A percentile compares a stretch with the other conserved stretches of the same genome.
Evolutionary conservation across 2,113 vertebrate species (phyloP).

Genomic region (Oryzias melastigma): DNA sequence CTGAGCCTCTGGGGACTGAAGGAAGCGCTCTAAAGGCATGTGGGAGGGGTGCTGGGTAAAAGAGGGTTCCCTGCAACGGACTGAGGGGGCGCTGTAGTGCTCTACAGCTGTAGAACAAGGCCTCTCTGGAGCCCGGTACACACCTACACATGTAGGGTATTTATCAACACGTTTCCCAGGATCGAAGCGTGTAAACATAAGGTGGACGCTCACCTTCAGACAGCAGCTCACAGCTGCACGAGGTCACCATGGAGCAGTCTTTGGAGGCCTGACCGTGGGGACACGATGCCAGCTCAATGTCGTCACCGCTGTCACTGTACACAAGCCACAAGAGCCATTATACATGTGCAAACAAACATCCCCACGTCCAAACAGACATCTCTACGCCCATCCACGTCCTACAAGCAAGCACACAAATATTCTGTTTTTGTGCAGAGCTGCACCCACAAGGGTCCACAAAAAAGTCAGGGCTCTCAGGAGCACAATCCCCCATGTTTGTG

Average conservation of each 20-base stretch:
- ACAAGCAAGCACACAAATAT: constrained; percentile 50
- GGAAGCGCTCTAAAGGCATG: constrained; percentile 88
- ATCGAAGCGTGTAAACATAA: constrained; percentile 7
- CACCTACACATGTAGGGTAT: constrained; percentile 54
- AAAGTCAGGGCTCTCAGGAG: constrained; percentile 45
- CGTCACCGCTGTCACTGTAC: constrained; percentile 91
- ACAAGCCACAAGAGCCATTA: constrained; percentile 53
- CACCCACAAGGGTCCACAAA: constrained; percentile 21
- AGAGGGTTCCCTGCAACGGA: constrained; percentile 80
- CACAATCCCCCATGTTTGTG: constrained; percentile 44
- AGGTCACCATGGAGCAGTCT: constrained; percentile 80
- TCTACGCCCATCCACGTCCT: constrained; percentile 25
- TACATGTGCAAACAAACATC: constrained; percentile 44
- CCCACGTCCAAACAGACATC: constrained; percentile 17
- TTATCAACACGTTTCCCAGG: constrained; percentile 5
- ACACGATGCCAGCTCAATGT: constrained; percentile 89
- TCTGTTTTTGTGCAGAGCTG: constrained; percentile 54
- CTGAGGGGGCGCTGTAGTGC: constrained; percentile 73
- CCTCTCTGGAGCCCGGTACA: constrained; percentile 71
- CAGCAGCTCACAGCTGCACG: constrained; percentile 94
- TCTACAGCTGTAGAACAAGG: constrained; percentile 63
- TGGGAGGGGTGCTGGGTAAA: constrained; percentile 84
- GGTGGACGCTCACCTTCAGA: constrained; percentile 82
- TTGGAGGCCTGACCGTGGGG: constrained; percentile 81
- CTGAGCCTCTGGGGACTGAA: constrained; percentile 86